phyloP scores from a whole-genome alignment of 1,140 invertebrate genomes.

The Meloidogyne floridensis region DNA sequence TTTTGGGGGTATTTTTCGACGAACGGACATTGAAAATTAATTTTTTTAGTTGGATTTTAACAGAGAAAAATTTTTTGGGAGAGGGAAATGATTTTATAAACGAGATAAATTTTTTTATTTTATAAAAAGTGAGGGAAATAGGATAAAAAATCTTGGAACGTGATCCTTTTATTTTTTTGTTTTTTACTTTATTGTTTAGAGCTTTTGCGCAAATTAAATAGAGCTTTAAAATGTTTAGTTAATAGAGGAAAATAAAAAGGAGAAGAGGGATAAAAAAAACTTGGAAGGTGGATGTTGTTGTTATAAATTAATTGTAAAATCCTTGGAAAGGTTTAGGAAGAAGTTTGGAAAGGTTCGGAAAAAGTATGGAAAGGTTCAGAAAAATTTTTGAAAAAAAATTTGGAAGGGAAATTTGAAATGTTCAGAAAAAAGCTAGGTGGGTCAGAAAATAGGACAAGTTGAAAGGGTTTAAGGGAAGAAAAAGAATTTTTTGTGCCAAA shows the following conservation, averaged over 20 bases:
- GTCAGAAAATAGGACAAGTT: too few relatives aligned
- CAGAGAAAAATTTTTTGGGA: background rate
- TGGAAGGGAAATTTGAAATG: too few relatives aligned
- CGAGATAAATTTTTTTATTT: background rate
- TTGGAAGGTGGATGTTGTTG: background rate
- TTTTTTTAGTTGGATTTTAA: background rate
- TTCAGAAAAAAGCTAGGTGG: too few relatives aligned
- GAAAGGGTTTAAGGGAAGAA: background rate
- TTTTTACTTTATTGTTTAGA: background rate
- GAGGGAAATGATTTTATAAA: background rate
- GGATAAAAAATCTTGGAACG: background rate
- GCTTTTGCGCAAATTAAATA: too few relatives aligned
- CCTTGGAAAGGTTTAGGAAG: too few relatives aligned
- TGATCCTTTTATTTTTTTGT: background rate
- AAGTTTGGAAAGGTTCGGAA: background rate
- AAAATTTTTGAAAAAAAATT: background rate
- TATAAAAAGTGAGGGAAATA: background rate
- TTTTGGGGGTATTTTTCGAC: constrained; percentile 7
- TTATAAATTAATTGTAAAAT: too few relatives aligned
- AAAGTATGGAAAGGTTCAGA: background rate
- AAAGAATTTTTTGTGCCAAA: background rate
- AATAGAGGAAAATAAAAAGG: background rate
- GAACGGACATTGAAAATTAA: constrained; percentile 24
- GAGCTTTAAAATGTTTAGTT: background rate
- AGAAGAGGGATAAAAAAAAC: background rate